Base-by-base conservation (phyloP, 2,113 vertebrate genomes). In the Myotis davidii region DNA sequence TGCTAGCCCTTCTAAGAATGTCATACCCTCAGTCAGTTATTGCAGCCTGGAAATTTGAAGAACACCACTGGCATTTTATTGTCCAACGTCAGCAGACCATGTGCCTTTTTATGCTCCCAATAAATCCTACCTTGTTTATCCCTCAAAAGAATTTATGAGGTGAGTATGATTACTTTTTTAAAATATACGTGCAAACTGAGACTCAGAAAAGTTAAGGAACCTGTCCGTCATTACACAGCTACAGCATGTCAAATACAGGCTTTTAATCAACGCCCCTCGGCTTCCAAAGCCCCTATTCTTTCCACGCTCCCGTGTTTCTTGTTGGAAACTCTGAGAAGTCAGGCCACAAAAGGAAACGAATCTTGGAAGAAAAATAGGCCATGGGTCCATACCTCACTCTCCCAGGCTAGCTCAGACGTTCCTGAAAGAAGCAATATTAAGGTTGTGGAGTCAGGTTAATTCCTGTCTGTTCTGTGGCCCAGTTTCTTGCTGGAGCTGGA, bases 251-350 rank as follows among this genome's bases (percentile, higher is more conserved):
- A 81, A 45, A 76, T 32, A 56, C 3, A 88, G 42, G 61, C 32
- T 95, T 90, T 93, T 67, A 94, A 85, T 86, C 34, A 27, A 82
- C 3, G 13, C 23, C 25, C 74, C 78, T 94, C 17, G 11, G 29
- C 50, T 86, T 61, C 61, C 69, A 82, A 86, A 72, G 9, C 42
- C n/a, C 39, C 23, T 82, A 6, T 91, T 92, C 39, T 85, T 87
- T 73, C 61, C 50, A 89, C 0, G n/a, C 0, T 4, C 32, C 56
- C 8, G 32, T 32, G 83, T 69, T 92, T 85, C 50, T 91, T 84
- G 59, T 83, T 65, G 87, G 79, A 92, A 93, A 84, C 32, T 86
- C 90, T 94, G 84, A 95, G 52, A 94, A 78, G 9, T 78, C 37
- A 87, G 59, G 72, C 50, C 72, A 87, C 13, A 39, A 85, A 88